A percentile compares a stretch with the other conserved stretches of the same genome.
These are phyloP conservation scores for Caenorhabditis zanzibari DNA, from an alignment of 2,888 invertebrate species.

Conservation along the genomic window DNA sequence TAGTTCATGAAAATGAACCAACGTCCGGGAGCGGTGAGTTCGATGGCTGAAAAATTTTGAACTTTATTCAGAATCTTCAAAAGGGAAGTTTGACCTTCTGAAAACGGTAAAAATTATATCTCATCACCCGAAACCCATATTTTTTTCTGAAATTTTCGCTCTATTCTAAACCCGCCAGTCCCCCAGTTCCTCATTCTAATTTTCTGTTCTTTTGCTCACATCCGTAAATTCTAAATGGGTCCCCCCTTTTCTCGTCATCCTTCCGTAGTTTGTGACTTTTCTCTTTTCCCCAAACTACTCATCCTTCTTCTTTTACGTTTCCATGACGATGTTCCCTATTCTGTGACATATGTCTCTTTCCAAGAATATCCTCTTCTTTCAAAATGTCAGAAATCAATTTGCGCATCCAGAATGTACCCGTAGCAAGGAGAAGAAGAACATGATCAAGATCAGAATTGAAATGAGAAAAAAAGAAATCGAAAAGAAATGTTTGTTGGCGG, in stretches of 20 bases:
- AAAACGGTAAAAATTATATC: too few species aligned
- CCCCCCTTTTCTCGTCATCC: conserved; percentile 4
- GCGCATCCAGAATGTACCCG: too few species aligned
- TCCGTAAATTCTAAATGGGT: conserved; percentile 6
- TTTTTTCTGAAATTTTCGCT: too few species aligned
- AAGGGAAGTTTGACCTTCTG: background rate
- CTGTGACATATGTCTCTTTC: conserved; percentile 3
- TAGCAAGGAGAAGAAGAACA: background rate
- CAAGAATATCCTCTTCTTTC: conserved; percentile 3
- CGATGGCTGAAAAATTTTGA: conserved; percentile 74
- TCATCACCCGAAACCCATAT: too few species aligned
- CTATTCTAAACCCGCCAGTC: background rate
- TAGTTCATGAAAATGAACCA: conserved; percentile 85
- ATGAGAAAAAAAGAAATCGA: background rate
- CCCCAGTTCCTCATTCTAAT: too few species aligned
- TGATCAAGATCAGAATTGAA: conserved; percentile 27
- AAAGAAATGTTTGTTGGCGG: conserved; percentile 2
- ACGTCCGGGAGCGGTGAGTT: conserved; percentile 82
- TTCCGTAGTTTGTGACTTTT: conserved; percentile 20
- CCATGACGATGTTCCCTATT: conserved; percentile 8
- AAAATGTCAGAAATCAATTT: background rate
- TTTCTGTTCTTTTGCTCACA: background rate
- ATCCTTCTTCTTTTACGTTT: conserved; percentile 12
- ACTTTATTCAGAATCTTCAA: background rate
- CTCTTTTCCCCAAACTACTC: background rate